Base-by-base conservation (phyloP, 2,888 invertebrate species). In the Melanargia galathea region DNA sequence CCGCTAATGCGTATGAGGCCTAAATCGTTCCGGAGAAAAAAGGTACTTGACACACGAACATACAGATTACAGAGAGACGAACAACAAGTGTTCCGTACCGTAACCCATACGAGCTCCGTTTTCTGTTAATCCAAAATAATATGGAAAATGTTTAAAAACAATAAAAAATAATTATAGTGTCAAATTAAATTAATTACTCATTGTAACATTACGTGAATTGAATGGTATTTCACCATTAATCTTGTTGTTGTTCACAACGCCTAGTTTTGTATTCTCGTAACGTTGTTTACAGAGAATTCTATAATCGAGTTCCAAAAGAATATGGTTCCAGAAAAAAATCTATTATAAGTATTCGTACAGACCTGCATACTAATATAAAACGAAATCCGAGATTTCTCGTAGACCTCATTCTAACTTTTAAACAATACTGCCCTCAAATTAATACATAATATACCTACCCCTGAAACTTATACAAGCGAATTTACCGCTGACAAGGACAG, bases 331-430 rank as follows among this genome's bases (percentile, higher is more conserved):
- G 68, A 68, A 70, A 68, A 70, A 70, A 70, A 62, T 68, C 66
- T 71, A 68, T 71, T 70, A 65, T 59, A 69, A 69, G 64, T 67
- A 55, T 68, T 56, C 58, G 54, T 63, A 45, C 64, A 66, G 65
- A 48, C 59, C 64, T 65, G 72, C 68, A 70, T 72, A 73, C 72
- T 64, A 71, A 73, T 71, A 64, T 52, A 55, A 59, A 67, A 3
- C 63, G 48, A 60, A 65, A 57, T 49, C 54, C 54, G 68, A 59
- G 51, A 55, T 62, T 64, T 58, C 45, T 51, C n/a, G 13, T 30
- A 48, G 62, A 71, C 56, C 68, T 72, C 65, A 73, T 73, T n/a
- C 71, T 63, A 74, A 73, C 70, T 75, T 75, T 69, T 65, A 71
- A 68, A 68, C 1, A 71, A 72, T 57, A 65, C 63, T 55, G 22